Evolutionary conservation across 1,140 invertebrate species (phyloP).

Genomic region (Drosophila lacertosa): DNA sequence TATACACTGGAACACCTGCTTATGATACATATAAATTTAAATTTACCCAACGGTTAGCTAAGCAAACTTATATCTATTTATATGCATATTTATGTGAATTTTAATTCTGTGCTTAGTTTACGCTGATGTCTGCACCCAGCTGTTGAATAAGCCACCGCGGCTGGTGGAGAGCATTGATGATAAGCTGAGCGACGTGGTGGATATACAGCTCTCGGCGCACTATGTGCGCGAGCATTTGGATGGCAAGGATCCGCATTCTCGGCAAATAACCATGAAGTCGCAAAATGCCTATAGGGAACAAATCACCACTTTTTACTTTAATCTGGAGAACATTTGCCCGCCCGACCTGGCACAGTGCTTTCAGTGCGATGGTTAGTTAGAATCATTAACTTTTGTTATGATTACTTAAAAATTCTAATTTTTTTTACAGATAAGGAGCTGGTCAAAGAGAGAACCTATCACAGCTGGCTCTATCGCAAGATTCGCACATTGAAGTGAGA

Average conservation of each 20-base stretch:
- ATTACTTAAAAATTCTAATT: constrained; percentile 5
- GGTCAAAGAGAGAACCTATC: constrained; percentile 68
- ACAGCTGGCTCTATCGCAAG: constrained; percentile 75
- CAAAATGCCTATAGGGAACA: constrained; percentile 67
- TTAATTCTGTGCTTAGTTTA: constrained; percentile 52
- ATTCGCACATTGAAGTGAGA: constrained; percentile 60
- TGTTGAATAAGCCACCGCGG: constrained; percentile 56
- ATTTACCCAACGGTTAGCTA: constrained; percentile 68
- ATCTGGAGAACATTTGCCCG: constrained; percentile 77
- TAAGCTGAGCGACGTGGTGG: constrained; percentile 64
- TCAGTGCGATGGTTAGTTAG: constrained; percentile 63
- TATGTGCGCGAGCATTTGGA: constrained; percentile 69
- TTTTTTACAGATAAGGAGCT: constrained; percentile 67
- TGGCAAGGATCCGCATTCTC: constrained; percentile 70
- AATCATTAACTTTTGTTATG: background rate
- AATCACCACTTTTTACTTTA: constrained; percentile 74
- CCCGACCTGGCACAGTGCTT: constrained; percentile 62
- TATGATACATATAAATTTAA: constrained; percentile 80
- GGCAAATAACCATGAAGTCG: constrained; percentile 73
- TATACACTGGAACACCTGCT: constrained; percentile 77
- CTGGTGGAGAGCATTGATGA: constrained; percentile 64
- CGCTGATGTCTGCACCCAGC: constrained; percentile 66
- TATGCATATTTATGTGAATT: background rate
- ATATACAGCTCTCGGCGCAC: constrained; percentile 66
- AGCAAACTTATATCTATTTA: background rate